Evolutionary conservation across 1,140 invertebrate genomes (phyloP).

Genomic region (Ceratoteleas bidentatus): DNA sequence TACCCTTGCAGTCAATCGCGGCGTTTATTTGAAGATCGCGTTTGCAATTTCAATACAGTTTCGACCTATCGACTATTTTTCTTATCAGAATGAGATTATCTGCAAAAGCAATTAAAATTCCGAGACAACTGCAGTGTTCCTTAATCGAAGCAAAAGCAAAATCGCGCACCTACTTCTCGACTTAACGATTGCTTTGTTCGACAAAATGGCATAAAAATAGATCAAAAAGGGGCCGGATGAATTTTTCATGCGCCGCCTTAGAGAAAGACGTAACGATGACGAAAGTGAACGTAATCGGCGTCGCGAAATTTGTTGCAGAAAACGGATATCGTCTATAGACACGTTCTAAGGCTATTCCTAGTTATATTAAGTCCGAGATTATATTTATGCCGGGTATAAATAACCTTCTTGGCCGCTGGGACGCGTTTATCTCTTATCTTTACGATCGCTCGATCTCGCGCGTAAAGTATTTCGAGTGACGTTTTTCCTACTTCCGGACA

Average conservation of each 20-base stretch:
- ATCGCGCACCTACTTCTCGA: not conserved
- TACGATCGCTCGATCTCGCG: conserved; percentile 33
- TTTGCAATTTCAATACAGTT: too few species aligned
- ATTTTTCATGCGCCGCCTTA: conserved; percentile 4
- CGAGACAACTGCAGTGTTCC: too few species aligned
- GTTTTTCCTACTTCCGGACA: conserved; percentile 25
- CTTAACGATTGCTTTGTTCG: not conserved
- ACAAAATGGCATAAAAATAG: not conserved
- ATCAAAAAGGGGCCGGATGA: not conserved
- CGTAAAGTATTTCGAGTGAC: conserved; percentile 21
- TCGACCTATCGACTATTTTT: too few species aligned
- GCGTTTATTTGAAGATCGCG: not conserved
- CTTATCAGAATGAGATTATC: too few species aligned
- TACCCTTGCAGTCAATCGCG: not conserved
- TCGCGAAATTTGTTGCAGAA: conserved; percentile 25
- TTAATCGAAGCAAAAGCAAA: not conserved
- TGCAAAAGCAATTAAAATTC: too few species aligned
- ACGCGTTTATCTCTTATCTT: conserved; percentile 53
- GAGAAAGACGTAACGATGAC: conserved; percentile 16
- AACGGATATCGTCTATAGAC: conserved; percentile 39
- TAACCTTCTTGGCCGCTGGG: conserved; percentile 37
- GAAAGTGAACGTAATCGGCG: conserved; percentile 10
- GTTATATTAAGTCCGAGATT: conserved; percentile 40
- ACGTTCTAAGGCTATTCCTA: conserved; percentile 28
- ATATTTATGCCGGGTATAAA: conserved; percentile 49